These are phyloP conservation scores for Cataglyphis rosenhaueri DNA, from an alignment of 2,888 invertebrate genomes.

Conservation along the genomic window DNA sequence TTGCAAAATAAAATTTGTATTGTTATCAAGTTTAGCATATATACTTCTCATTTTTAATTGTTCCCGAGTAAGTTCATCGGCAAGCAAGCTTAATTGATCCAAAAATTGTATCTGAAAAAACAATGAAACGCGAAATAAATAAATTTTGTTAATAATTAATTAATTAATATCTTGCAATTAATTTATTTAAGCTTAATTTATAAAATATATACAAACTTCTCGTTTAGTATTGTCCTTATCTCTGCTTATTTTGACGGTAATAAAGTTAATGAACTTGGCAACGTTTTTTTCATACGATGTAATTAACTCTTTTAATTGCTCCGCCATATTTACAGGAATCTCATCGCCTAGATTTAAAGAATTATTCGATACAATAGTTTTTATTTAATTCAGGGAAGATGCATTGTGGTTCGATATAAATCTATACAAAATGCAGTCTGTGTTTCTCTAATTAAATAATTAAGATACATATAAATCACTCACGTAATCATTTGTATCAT, in stretches of 20 bases:
- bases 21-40: slow-evolving; percentile 37
- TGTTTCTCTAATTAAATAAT: not conserved
- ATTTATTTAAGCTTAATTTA: not conserved
- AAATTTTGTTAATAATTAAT: not conserved
- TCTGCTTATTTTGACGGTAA: slow-evolving; percentile 5
- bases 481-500: not conserved
- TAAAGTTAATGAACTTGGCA: not conserved
- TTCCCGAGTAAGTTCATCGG: slow-evolving; percentile 48
- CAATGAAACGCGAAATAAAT: slow-evolving; percentile 30
- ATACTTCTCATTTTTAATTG: slow-evolving; percentile 35
- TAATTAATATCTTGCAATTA: not conserved
- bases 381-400: not conserved
- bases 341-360: not conserved
- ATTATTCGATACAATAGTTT: not conserved
- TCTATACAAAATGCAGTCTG: not conserved
- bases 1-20: slow-evolving; percentile 17
- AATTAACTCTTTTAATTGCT: slow-evolving; percentile 33
- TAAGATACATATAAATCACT: not conserved
- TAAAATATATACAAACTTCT: slow-evolving; percentile 37
- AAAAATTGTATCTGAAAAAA: slow-evolving; percentile 66
- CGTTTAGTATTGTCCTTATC: slow-evolving; percentile 32
- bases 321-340: not conserved
- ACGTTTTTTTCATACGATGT: slow-evolving; percentile 6
- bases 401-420: slow-evolving; percentile 39
- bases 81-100: slow-evolving; percentile 58